These are phyloP conservation scores for Alosa sapidissima DNA, from an alignment of 2,797 vertebrate species.

Conservation along the genomic window DNA sequence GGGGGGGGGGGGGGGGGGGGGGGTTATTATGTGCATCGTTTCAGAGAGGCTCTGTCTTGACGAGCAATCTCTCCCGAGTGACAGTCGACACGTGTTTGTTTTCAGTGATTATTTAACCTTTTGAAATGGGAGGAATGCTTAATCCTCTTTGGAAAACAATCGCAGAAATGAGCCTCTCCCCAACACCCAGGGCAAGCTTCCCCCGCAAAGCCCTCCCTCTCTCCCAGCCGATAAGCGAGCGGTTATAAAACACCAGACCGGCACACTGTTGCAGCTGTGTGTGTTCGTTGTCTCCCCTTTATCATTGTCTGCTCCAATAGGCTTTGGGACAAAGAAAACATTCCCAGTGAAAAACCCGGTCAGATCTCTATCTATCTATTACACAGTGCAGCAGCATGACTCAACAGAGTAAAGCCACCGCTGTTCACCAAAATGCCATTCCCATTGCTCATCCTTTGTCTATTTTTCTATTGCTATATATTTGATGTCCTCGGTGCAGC, in stretches of 20 bases:
- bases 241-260: not conserved
- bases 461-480: not conserved
- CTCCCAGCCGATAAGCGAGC: not conserved
- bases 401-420: not conserved
- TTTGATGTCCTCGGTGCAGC: not conserved
- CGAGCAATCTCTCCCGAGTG: constrained; percentile 42
- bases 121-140: constrained; percentile 45
- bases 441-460: not conserved
- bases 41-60: constrained; percentile 34
- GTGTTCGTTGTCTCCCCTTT: not conserved
- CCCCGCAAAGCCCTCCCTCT: not conserved
- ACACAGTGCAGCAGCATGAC: not conserved
- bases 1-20: constrained; percentile 17
- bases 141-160: constrained; percentile 35
- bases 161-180: not conserved
- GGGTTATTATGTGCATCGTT: constrained; percentile 46
- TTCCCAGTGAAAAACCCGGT: not conserved
- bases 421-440: not conserved
- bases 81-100: constrained; percentile 48
- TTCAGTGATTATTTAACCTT: constrained; percentile 43
- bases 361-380: constrained; percentile 13
- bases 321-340: constrained; percentile 16
- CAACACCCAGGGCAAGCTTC: constrained; percentile 1
- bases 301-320: not conserved
- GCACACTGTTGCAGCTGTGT: constrained; percentile 2